Conservation (phyloP, 2,888 invertebrate genomes). For the Polietes domitor region DNA sequence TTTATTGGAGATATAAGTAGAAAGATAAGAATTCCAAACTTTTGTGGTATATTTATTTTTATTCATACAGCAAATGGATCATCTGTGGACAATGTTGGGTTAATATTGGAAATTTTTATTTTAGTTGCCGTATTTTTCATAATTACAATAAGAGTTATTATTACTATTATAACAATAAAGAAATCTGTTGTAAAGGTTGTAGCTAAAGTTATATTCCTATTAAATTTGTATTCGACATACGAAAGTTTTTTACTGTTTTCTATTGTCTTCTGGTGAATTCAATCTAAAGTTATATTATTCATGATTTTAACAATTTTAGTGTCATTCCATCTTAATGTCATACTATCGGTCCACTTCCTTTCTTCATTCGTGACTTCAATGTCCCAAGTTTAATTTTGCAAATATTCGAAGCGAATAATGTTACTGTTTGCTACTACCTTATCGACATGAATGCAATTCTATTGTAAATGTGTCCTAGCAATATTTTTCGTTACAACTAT, state of each 20-base stretch:
- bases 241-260: background rate
- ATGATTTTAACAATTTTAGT: background rate
- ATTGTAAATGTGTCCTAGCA: background rate
- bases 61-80: background rate
- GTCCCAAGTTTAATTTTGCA: background rate
- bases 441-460: background rate
- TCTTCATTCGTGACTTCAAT: background rate
- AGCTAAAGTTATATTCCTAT: background rate
- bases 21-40: background rate
- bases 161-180: background rate
- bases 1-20: background rate
- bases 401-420: background rate
- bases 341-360: background rate
- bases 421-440: background rate
- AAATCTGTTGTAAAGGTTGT: background rate
- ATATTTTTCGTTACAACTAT: background rate
- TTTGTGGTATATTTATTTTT: background rate
- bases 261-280: background rate
- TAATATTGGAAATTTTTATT: background rate
- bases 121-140: background rate
- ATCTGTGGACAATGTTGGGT: background rate
- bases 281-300: background rate
- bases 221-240: background rate
- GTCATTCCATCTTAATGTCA: background rate
- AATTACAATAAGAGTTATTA: background rate